Conservation (phyloP, 2,888 invertebrate genomes). For the Tetheella fluctuosa region DNA sequence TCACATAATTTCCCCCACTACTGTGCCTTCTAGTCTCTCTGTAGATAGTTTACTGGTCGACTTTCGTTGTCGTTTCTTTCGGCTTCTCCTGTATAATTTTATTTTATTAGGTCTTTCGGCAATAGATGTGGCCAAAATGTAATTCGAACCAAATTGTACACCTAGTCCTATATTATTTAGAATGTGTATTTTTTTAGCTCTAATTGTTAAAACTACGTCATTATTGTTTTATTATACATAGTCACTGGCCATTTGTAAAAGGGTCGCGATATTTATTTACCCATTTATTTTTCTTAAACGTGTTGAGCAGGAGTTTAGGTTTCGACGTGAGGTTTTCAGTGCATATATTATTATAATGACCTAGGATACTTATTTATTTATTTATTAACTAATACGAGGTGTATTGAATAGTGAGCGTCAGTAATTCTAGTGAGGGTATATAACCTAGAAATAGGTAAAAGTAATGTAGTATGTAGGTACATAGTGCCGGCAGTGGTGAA, state of each 20-base stretch:
- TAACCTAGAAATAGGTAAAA: not conserved
- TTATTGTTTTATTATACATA: constrained; percentile 25
- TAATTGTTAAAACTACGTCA: constrained; percentile 20
- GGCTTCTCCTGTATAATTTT: constrained; percentile 23
- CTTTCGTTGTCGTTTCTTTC: constrained; percentile 35
- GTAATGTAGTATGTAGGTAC: not conserved
- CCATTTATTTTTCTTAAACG: constrained; percentile 24
- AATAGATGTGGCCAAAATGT: constrained; percentile 44
- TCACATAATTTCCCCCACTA: constrained; percentile 61
- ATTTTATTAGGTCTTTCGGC: constrained; percentile 22
- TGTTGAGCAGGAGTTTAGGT: constrained; percentile 16
- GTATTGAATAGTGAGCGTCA: not conserved
- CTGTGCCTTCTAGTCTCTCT: constrained; percentile 80
- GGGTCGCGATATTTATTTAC: constrained; percentile 49
- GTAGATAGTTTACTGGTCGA: constrained; percentile 60
- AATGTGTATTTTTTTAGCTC: constrained; percentile 45
- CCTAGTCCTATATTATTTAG: constrained; percentile 56
- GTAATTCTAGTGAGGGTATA: not conserved
- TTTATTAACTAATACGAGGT: not conserved
- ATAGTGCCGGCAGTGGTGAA: not conserved
- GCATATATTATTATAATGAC: constrained; percentile 27
- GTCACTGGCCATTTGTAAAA: constrained; percentile 31
- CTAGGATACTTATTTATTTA: no score
- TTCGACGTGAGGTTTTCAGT: constrained; percentile 42
- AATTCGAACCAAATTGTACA: constrained; percentile 42